Evolutionary conservation across 2,113 vertebrate genomes (phyloP), one percentile per base, ranked within the genome.

Genomic region (Cepphus grylle): DNA sequence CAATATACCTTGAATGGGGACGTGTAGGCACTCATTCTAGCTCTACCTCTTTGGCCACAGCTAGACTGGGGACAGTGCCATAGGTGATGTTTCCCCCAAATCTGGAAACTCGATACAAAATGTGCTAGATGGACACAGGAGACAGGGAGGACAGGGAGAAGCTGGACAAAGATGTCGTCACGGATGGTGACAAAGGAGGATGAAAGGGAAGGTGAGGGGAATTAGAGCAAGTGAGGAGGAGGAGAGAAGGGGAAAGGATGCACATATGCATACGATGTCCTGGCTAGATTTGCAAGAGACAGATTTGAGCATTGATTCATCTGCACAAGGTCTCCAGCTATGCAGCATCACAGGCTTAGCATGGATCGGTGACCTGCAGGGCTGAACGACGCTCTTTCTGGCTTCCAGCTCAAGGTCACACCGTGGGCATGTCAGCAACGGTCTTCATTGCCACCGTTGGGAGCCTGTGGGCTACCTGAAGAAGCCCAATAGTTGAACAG

Each of bases 401-500:
- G 81, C 93, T 88, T 94, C 79, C 45, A 59, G 49, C 36, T 87
- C 92, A 91, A 70, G 56, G 89, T 86, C 58, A 36, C 36, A 8
- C 69, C 32, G 65, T 77, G 67, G 49, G 43, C 58, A 38, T 61
- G 69, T 53, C 89, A 90, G 62, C 5, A 4, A 10, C 26, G 76
- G 80, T 83, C 84, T 85, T 36, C 58, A 8, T 23, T 21, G 58
- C 22, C 70, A 55, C 0, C 3, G 76, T 19, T 55, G 55, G 91
- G 42, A 80, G 81, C 70, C 79, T 76, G 58, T 36, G 66, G 69
- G 69, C 78, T 91, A 95, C 93, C 82, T 72, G 76, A 93, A 88
- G 72, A 94, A 94, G 94, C 88, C 93, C 96, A 96, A 66, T 78
- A 70, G 86, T 53, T 73, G 83, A 91, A 52, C 95, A 97, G 94